Evolutionary conservation across 53 echinoderm and acorn worm genomes (phyloP), one percentile per base, ranked within the genome.

Genomic region (Astropecten irregularis): DNA sequence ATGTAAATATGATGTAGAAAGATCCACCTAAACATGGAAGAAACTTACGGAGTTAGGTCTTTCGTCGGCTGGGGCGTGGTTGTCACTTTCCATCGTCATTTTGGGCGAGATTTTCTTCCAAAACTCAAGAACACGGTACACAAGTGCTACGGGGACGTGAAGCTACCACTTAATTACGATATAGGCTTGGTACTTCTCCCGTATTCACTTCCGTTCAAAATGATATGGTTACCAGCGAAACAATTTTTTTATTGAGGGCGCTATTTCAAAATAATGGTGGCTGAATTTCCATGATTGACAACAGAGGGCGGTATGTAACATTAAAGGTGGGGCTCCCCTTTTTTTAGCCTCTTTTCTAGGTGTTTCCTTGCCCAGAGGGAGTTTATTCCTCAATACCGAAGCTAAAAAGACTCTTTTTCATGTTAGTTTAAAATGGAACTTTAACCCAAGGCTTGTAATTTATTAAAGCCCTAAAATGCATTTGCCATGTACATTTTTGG

Each of bases 51-150:
- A 84, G 56, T 84, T 84, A 31, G 56, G 70, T 32, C 56, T 90
- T 47, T 81, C 81, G 25, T 90, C 71, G 52, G 83, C 82, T 65
- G 85, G 81, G 44, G 73, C 83, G 69, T 69, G 85, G 71, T 85
- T 65, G 49, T 90, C 90, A 55, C 82, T 85, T 85, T 90, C 90
- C 90, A 90, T 90, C 73, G 90, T 90, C 90, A 90, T 90, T 90
- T 90, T 90, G 57, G 40, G 37, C 31, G 13, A 20, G 16, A 15
- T 19, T 5, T 31, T 29, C 7, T 54, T 21, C 23, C 9, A n/a
- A n/a, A n/a, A n/a, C n/a, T n/a, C n/a, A n/a, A n/a, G n/a, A 39
- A 32, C 3, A 63, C 18, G 18, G 40, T 34, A 66, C 66, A 66
- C 4, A 20, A n/a, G n/a, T n/a, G n/a, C n/a, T 36, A 66, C 66